Percentiles rank a stretch among this genome's conserved stretches.
phyloP scores from a whole-genome alignment of 2,888 invertebrate species.

The Leptinotarsa peninsularis region DNA sequence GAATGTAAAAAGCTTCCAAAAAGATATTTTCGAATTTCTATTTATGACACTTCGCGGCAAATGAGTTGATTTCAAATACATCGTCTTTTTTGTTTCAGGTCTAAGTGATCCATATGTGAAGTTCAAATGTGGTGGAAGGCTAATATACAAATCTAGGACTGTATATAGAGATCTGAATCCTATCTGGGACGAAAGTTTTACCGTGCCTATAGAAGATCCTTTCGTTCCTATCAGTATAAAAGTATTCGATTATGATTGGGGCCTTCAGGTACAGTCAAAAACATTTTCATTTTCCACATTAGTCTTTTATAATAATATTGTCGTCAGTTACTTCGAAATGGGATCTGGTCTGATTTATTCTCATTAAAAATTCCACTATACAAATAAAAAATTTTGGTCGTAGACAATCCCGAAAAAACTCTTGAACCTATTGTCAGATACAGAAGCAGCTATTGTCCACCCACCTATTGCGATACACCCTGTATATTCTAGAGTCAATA shows the following conservation, averaged over 20 bases:
- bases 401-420: too few species aligned
- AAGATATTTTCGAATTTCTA: too few species aligned
- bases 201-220: constrained; percentile 91
- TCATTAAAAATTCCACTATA: too few species aligned
- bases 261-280: constrained; percentile 70
- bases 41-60: background rate
- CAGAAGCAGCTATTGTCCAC: too few species aligned
- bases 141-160: constrained; percentile 93
- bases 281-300: background rate
- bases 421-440: too few species aligned
- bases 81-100: constrained; percentile 71
- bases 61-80: background rate
- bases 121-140: constrained; percentile 88
- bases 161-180: constrained; percentile 96
- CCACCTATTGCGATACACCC: too few species aligned
- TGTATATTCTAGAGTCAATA: too few species aligned
- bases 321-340: too few species aligned
- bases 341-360: too few species aligned
- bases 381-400: too few species aligned
- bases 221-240: constrained; percentile 87
- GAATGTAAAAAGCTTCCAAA: too few species aligned
- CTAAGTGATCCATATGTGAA: constrained; percentile 98
- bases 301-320: background rate
- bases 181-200: constrained; percentile 97
- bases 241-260: constrained; percentile 99